Conservation (phyloP, 2,113 vertebrate genomes). For the Melospiza melodia region DNA sequence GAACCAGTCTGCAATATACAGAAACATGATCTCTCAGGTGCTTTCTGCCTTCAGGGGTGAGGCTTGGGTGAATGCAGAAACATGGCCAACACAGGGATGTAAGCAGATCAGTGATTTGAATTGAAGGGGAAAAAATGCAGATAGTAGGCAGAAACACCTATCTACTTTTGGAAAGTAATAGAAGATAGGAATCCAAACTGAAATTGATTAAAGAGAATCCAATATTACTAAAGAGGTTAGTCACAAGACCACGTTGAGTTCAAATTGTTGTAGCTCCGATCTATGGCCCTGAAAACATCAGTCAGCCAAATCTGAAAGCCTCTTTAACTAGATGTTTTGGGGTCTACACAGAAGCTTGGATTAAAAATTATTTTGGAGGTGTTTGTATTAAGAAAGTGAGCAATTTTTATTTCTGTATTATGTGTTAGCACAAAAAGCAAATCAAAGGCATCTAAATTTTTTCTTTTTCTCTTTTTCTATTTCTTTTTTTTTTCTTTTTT, state of each 20-base stretch:
- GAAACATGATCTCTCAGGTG: not conserved
- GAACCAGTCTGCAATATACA: not conserved
- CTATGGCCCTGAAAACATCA: not conserved
- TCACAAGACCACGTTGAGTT: rapidly evolving
- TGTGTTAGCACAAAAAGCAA: not conserved
- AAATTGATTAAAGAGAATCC: not conserved
- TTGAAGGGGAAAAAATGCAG: not conserved
- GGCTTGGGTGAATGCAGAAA: not conserved
- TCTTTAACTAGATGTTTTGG: not conserved
- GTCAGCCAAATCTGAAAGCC: not conserved
- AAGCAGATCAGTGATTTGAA: not conserved
- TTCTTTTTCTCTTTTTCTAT: rapidly evolving
- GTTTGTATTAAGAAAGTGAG: not conserved
- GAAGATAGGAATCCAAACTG: not conserved
- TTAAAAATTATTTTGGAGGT: not conserved
- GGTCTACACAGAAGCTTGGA: not conserved
- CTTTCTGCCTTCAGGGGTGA: not conserved
- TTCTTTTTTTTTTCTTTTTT: rapidly evolving
- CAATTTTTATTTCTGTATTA: not conserved
- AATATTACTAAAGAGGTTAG: not conserved
- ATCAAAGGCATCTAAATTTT: not conserved
- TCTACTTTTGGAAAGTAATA: not conserved
- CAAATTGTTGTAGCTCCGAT: not conserved
- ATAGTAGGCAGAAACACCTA: not conserved
- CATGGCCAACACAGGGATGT: not conserved